phyloP scores from a whole-genome alignment of 2,797 vertebrate species.

The Artibeus jamaicensis region DNA sequence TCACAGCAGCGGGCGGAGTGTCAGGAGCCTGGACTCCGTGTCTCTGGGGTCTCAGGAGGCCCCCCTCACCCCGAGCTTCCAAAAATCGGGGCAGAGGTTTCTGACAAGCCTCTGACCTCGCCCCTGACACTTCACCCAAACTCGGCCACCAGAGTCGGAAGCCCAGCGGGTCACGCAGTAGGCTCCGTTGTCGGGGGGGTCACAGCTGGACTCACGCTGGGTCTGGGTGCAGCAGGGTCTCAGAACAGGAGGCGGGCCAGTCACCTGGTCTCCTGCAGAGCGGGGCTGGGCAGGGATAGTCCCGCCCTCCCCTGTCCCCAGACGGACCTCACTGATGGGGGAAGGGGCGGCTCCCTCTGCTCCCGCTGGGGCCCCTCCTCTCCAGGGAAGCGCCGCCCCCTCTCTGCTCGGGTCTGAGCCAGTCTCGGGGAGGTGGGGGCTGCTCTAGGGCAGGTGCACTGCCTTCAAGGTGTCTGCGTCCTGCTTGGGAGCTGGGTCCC shows the following conservation, averaged over 20 bases:
- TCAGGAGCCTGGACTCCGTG: no score
- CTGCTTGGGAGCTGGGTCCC: background rate
- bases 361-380: background rate
- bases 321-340: background rate
- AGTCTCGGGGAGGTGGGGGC: background rate
- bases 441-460: background rate
- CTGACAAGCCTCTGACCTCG: background rate
- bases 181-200: no score
- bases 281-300: background rate
- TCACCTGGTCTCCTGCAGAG: background rate
- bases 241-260: background rate
- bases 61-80: background rate
- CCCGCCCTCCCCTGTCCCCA: no score
- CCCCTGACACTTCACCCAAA: no score
- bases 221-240: accelerated
- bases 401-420: background rate
- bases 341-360: background rate
- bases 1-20: accelerated
- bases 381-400: no score
- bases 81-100: background rate
- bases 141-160: background rate
- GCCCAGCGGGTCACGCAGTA: accelerated
- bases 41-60: background rate
- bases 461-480: background rate
- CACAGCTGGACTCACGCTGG: background rate